phyloP scores from a whole-genome alignment of 2,113 vertebrate species.

The Notarius quadriscutis region DNA sequence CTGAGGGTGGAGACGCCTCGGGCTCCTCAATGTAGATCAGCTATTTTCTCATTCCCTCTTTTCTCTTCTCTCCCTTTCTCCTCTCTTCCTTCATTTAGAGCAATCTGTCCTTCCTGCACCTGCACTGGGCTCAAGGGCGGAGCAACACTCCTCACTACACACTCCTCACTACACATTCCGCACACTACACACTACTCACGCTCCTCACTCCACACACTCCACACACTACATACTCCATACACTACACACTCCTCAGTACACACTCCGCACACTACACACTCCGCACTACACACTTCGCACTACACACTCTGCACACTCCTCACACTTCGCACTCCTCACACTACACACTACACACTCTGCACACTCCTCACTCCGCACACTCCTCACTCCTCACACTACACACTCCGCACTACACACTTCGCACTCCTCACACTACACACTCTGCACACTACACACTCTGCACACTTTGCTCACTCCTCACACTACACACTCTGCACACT shows the following conservation, averaged over 20 bases:
- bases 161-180: not conserved
- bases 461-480: not conserved
- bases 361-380: not conserved
- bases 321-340: not conserved
- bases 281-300: not conserved
- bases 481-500: not conserved
- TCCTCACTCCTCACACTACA: not conserved
- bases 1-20: slow-evolving; percentile 44
- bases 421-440: not conserved
- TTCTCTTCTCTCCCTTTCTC: not conserved
- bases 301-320: not conserved
- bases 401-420: not conserved
- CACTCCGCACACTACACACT: not conserved
- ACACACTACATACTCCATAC: not conserved
- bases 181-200: not conserved
- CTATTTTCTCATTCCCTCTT: slow-evolving; percentile 48
- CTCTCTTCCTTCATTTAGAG: slow-evolving; percentile 23
- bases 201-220: not conserved
- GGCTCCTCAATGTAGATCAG: slow-evolving; percentile 52
- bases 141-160: not conserved
- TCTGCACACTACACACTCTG: not conserved
- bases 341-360: not conserved
- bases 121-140: slow-evolving; percentile 49
- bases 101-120: slow-evolving; percentile 46
- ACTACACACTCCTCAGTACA: not conserved